Percentiles rank a stretch among this genome's conserved stretches.
Conservation (phyloP, 2,113 vertebrate species). For the Rattus norvegicus region DNA sequence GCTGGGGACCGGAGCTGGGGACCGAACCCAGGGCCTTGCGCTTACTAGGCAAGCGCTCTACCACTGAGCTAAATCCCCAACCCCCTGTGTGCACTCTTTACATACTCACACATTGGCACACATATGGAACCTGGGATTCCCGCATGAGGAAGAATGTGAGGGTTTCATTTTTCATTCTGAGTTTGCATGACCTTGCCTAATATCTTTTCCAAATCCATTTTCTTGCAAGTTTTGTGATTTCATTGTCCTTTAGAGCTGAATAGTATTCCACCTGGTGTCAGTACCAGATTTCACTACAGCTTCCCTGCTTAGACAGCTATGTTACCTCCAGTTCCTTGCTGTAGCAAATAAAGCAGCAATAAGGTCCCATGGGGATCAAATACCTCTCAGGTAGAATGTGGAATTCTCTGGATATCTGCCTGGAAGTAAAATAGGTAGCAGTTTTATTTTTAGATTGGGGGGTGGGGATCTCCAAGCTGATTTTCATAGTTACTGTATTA, state of each 20-base stretch:
- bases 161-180: not conserved
- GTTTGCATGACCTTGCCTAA: not conserved
- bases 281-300: not conserved
- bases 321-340: not conserved
- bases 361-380: not conserved
- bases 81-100: no score
- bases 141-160: not conserved
- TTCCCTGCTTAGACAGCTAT: no score
- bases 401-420: not conserved
- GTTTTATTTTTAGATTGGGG: not conserved
- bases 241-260: not conserved
- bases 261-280: not conserved
- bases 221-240: not conserved
- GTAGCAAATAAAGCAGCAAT: not conserved
- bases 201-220: not conserved
- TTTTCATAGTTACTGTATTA: not conserved
- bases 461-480: not conserved
- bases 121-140: not conserved
- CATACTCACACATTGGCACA: not conserved
- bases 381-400: not conserved
- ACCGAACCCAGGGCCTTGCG: no score
- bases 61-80: no score
- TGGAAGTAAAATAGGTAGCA: not conserved
- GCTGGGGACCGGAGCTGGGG: no score
- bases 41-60: no score